Conservation (phyloP, 2,888 invertebrate species). For the Lepetodrilus schrolli region DNA sequence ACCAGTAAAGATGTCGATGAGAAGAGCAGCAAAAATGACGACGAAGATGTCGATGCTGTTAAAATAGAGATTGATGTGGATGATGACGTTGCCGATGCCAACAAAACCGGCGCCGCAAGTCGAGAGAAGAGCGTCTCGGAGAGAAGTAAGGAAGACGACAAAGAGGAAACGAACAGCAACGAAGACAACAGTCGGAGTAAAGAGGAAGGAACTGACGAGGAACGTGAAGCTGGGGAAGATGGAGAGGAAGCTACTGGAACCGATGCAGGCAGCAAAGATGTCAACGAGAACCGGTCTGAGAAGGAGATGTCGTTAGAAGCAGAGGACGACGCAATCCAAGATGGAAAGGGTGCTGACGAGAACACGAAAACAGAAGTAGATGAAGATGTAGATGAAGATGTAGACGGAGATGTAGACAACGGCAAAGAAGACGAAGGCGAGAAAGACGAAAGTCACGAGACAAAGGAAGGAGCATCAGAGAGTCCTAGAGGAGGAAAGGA, state of each 20-base stretch:
- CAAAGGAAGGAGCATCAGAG: too few species aligned
- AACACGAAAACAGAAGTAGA: neutral
- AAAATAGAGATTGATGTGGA: neutral
- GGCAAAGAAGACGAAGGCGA: neutral
- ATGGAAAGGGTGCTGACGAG: neutral
- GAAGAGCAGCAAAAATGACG: neutral
- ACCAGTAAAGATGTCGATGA: neutral
- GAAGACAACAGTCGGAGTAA: neutral
- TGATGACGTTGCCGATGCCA: neutral
- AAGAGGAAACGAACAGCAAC: neutral
- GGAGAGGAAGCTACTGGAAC: neutral
- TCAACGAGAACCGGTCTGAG: neutral
- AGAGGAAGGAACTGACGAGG: neutral
- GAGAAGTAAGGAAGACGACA: neutral
- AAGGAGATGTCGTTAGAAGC: neutral
- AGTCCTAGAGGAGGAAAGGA: neutral
- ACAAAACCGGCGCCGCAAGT: neutral
- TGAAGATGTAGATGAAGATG: too few species aligned
- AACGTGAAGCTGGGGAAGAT: neutral
- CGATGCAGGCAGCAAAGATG: neutral
- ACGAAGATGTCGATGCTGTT: neutral
- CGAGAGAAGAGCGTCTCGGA: neutral
- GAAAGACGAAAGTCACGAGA: too few species aligned
- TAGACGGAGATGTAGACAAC: neutral
- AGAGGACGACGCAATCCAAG: neutral